Evolutionary conservation across 2,888 invertebrate species (phyloP).

Genomic region (Portevinia maculata): DNA sequence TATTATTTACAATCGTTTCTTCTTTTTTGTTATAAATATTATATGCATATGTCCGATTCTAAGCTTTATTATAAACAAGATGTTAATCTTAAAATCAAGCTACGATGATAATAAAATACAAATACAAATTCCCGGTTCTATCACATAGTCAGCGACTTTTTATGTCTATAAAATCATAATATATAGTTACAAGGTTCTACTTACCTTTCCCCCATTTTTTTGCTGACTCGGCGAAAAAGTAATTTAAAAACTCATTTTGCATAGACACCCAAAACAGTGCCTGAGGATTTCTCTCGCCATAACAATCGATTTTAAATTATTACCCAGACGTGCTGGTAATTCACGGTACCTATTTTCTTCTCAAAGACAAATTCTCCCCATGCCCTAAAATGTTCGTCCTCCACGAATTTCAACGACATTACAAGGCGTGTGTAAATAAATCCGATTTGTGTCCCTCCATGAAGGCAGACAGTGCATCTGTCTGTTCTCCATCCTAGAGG

Average conservation of each 20-base stretch:
- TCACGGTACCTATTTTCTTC: constrained; percentile 70
- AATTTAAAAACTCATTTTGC: constrained; percentile 66
- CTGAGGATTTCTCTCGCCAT: constrained; percentile 74
- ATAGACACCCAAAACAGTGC: constrained; percentile 7
- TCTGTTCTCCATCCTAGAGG: constrained; percentile 37
- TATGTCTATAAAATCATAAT: too few relatives aligned
- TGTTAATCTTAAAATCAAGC: too few relatives aligned
- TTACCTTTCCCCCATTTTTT: not conserved
- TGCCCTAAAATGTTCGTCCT: not conserved
- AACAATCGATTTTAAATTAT: constrained; percentile 80
- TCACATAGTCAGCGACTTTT: too few relatives aligned
- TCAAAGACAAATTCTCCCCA: constrained; percentile 27
- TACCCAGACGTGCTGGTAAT: constrained; percentile 81
- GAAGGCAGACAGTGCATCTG: constrained; percentile 42
- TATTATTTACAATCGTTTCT: too few relatives aligned
- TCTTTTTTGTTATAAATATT: too few relatives aligned
- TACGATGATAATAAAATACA: too few relatives aligned
- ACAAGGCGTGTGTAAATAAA: constrained; percentile 22
- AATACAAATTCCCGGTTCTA: too few relatives aligned
- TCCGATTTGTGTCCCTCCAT: not conserved
- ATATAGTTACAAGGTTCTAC: constrained; percentile 8
- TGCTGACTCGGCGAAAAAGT: constrained; percentile 1
- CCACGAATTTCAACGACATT: constrained; percentile 13
- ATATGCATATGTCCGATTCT: too few relatives aligned
- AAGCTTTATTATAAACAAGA: too few relatives aligned